Conservation (phyloP, 2,113 vertebrate genomes). For the Ursus arctos region DNA sequence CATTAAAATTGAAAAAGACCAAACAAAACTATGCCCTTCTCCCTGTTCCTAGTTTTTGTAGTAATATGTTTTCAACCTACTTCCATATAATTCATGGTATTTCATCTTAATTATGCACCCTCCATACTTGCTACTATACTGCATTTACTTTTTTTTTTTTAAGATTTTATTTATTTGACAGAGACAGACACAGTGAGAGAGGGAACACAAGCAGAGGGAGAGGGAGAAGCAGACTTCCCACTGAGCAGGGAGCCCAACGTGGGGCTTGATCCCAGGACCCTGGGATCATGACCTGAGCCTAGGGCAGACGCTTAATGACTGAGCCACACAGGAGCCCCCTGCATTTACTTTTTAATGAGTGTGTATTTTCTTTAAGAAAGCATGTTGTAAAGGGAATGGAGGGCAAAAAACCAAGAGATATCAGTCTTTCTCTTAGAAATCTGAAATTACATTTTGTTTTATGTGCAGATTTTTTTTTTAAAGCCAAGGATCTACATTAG, state of each 20-base stretch:
- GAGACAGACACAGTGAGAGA: too few species aligned
- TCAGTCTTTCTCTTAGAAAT: not conserved
- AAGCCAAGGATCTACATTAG: not conserved
- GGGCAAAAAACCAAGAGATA: not conserved
- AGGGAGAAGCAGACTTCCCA: too few species aligned
- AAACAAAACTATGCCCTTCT: not conserved
- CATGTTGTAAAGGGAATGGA: not conserved
- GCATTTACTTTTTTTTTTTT: not conserved
- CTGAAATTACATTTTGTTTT: not conserved
- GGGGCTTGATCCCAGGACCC: too few species aligned
- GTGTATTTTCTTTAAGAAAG: not conserved
- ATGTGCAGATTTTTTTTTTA: not conserved
- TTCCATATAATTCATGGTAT: not conserved
- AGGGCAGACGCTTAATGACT: too few species aligned
- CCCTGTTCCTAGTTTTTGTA: not conserved
- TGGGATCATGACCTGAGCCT: too few species aligned
- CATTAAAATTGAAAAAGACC: not conserved
- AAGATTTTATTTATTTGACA: too few species aligned
- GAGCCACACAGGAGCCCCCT: not conserved
- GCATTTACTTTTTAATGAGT: not conserved
- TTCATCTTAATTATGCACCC: not conserved
- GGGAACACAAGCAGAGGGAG: too few species aligned
- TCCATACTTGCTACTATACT: not conserved
- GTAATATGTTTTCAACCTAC: not conserved
- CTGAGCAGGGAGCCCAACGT: too few species aligned